Conservation (phyloP, 2,888 invertebrate genomes). For the Drosophila hamatofila region DNA sequence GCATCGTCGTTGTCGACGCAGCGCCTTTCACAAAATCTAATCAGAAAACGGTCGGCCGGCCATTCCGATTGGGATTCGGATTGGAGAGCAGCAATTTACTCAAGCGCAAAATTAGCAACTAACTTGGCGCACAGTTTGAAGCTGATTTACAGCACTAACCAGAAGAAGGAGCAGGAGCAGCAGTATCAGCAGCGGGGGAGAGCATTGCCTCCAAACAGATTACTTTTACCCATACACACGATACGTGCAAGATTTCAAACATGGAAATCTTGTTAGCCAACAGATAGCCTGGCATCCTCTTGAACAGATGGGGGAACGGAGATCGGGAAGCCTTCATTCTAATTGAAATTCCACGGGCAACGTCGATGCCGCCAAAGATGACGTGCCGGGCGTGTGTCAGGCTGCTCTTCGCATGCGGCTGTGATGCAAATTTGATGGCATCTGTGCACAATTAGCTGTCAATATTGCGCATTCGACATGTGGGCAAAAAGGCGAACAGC, state of each 20-base stretch:
- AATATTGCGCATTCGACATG: constrained; percentile 77
- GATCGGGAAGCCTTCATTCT: constrained; percentile 60
- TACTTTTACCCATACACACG: constrained; percentile 42
- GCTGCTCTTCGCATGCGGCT: constrained; percentile 45
- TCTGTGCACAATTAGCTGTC: constrained; percentile 76
- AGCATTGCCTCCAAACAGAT: constrained; percentile 34
- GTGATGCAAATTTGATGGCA: constrained; percentile 76
- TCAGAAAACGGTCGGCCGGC: constrained; percentile 62
- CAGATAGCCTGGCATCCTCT: constrained; percentile 55
- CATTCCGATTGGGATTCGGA: constrained; percentile 50
- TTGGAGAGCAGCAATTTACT: constrained; percentile 76
- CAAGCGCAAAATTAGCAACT: constrained; percentile 79
- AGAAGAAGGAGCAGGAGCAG: constrained; percentile 1
- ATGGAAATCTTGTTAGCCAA: constrained; percentile 73
- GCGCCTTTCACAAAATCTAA: constrained; percentile 77
- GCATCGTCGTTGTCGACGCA: constrained; percentile 32
- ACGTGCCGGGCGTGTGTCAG: constrained; percentile 18
- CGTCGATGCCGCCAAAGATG: constrained; percentile 37
- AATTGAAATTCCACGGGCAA: constrained; percentile 67
- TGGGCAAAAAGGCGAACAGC: constrained; percentile 31
- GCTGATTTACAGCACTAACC: constrained; percentile 60
- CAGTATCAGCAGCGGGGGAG: constrained; percentile 16
- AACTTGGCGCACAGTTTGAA: constrained; percentile 68
- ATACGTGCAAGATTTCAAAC: constrained; percentile 56
- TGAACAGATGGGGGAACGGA: not conserved